Evolutionary conservation across 2,797 vertebrate genomes (phyloP), one percentile per base, ranked within the genome.

Genomic region (Cynodonichthys magdalenae): DNA sequence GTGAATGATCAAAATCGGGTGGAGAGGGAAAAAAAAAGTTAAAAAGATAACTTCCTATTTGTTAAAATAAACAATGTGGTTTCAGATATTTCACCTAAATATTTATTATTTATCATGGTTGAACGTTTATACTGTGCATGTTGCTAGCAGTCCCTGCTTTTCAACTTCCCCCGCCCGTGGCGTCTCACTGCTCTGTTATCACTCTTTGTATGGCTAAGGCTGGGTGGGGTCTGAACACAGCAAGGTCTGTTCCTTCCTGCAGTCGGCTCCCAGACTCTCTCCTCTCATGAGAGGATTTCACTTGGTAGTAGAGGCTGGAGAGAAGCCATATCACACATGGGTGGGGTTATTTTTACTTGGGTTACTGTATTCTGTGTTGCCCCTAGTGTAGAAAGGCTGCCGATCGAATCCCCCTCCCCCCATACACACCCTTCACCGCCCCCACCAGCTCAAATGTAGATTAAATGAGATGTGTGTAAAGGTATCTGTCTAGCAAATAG

Each of bases 271-370:
- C 61, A 73, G 52, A 56, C 66, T 55, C 57, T 55, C 57, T 44
- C 63, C 60, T 57, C 67, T 75, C 59, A 51, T 67, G 73, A 87
- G 80, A 84, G 53, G 60, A 69, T 59, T 76, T 55, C 64, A 63
- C 75, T 83, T 45, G 63, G 53, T 57, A 34, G 62, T 50, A 62
- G 11, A 39, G 76, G 71, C 60, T 59, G 60, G 42, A 71, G 59
- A 67, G 77, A 74, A 73, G 65, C 81, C 45, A 47, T 56, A 55
- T 75, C 61, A 54, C 79, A 84, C 62, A 61, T 71, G 79, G 76
- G 81, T 66, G 79, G 60, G 81, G 81, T 84, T 94, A 93, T 94
- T 94, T 93, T 91, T 93, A 93, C 85, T 83, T 75, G 31, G 79
- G 87, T 84, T 91, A 92, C 92, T 89, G 91, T 91, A 92, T 91